phyloP scores from a whole-genome alignment of 2,888 invertebrate genomes.

The Mythimna lalbum region DNA sequence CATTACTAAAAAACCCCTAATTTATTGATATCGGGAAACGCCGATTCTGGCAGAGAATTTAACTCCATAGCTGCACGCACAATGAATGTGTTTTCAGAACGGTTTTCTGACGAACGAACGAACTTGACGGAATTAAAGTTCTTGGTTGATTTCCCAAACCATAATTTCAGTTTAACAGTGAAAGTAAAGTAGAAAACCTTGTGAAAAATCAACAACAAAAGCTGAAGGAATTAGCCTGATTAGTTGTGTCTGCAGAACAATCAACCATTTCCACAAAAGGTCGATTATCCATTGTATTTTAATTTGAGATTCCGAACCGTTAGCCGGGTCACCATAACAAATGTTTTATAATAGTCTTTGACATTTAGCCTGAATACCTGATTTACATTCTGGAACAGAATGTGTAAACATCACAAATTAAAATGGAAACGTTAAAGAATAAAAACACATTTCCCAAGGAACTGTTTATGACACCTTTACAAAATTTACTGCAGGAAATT shows the following conservation, averaged over 20 bases:
- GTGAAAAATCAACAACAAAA: not conserved
- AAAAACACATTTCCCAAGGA: constrained; percentile 30
- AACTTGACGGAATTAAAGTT: not conserved
- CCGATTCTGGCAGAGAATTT: too few relatives aligned
- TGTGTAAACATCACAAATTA: constrained; percentile 15
- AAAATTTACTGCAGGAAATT: constrained; percentile 46
- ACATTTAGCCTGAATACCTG: constrained; percentile 5
- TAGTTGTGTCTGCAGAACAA: not conserved
- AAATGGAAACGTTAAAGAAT: constrained; percentile 21
- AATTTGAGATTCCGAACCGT: constrained; percentile 15
- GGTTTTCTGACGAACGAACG: too few relatives aligned
- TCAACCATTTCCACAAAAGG: constrained; percentile 15
- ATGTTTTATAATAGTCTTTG: constrained; percentile 11
- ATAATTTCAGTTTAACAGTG: not conserved
- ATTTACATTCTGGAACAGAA: constrained; percentile 41
- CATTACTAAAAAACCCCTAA: too few relatives aligned
- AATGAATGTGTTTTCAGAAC: too few relatives aligned
- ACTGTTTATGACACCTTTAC: constrained; percentile 36
- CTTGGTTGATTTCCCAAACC: not conserved
- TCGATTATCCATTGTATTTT: constrained; percentile 10
- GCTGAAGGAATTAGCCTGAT: too few relatives aligned
- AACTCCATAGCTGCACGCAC: too few relatives aligned
- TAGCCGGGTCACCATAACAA: not conserved
- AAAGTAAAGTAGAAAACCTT: not conserved
- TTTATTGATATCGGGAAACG: too few relatives aligned